Base-by-base conservation (phyloP, 2,888 invertebrate species). In the Patella ulyssiponensis region DNA sequence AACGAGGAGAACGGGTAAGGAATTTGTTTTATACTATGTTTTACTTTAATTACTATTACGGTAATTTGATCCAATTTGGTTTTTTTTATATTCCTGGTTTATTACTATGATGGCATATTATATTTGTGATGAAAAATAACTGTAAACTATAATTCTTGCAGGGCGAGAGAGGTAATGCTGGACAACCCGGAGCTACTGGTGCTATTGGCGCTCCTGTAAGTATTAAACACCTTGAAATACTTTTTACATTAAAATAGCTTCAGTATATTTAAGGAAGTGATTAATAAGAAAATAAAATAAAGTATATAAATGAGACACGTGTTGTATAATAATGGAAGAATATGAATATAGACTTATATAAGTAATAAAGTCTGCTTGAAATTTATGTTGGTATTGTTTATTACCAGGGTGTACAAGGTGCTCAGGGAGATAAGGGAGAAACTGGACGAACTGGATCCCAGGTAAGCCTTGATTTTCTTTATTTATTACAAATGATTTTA, bases 151-250 rank as follows among this genome's bases (percentile, higher is more conserved):
- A 9, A 9, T 69, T 73, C 44, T 78, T 80, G 52, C 80, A 89
- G 88, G 89, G 89, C 69, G 87, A 88, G 56, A 81, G 96, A 86
- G 97, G 97, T 27, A 92, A 95, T 86, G 93, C 95, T 0, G 97
- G 97, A 14, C 91, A 93, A 0, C 93, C 93, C 9, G 93, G 92
- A 74, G 75, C 81, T 9, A 79, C 80, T 23, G 88, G 87, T 77
- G 77, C 82, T 15, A 78, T 81, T 58, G 88, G 87, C 73, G 73
- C 82, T n/a, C 76, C 84, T 15, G 88, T 87, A 82, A 82, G 84
- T 84, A 73, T 56, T 44, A 44, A 44, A 33, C 5, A 33, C 33
- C 4, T 33, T 33, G 33, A 33, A 27, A 33, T 7, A 33, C 5
- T 33, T 33, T 7, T 5, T 33, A 33, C 5, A 4, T 33, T 33